Percentiles rank a stretch among this genome's conserved stretches.
Evolutionary conservation across 2,888 invertebrate species (phyloP).

Genomic region (Caenorhabditis sp.): DNA sequence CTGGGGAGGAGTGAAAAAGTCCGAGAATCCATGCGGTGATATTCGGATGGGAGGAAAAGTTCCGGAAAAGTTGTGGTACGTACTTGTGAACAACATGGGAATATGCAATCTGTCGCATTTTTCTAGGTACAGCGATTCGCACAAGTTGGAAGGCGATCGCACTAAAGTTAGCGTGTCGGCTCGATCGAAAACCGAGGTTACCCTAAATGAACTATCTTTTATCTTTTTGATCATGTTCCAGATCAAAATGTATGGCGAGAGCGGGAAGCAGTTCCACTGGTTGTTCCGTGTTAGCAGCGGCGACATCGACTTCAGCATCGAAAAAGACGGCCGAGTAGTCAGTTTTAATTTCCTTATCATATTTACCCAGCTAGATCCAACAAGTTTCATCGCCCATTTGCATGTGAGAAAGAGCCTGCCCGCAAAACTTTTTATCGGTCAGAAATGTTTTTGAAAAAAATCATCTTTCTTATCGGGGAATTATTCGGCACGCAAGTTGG

Average conservation of each 20-base stretch:
- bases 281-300: constrained; percentile 65
- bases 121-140: constrained; percentile 58
- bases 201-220: neutral
- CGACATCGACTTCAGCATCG: constrained; percentile 67
- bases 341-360: constrained; percentile 48
- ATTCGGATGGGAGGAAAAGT: constrained; percentile 73
- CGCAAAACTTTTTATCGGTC: constrained; percentile 11
- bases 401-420: constrained; percentile 16
- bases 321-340: constrained; percentile 57
- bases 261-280: constrained; percentile 64
- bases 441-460: constrained; percentile 21
- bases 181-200: constrained; percentile 62
- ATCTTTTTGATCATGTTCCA: constrained; percentile 7
- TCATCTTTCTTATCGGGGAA: constrained; percentile 33
- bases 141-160: constrained; percentile 63
- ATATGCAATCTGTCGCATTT: neutral
- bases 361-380: constrained; percentile 36
- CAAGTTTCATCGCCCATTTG: constrained; percentile 32
- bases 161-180: constrained; percentile 70
- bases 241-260: constrained; percentile 56
- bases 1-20: constrained; percentile 67
- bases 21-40: constrained; percentile 57
- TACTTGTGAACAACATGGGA: too few species aligned
- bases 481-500: neutral
- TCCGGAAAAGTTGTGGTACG: constrained; percentile 64